A percentile compares a stretch with the other conserved stretches of the same genome.
Conservation (phyloP, 1,140 invertebrate genomes). For the Triops longicaudatus region DNA sequence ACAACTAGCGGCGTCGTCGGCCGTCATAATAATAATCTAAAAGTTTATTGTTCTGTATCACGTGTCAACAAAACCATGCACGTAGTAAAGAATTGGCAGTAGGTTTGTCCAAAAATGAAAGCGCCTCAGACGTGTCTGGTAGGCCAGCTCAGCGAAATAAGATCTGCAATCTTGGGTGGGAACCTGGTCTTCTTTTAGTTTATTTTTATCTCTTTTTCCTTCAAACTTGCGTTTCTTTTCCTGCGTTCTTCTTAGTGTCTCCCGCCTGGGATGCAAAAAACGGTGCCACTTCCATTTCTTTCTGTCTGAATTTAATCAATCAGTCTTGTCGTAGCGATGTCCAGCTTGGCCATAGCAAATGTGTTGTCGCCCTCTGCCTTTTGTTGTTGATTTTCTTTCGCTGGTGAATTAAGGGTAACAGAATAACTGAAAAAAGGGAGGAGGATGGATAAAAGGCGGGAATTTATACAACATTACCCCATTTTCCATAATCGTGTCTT, state of each 20-base stretch:
- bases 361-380: neutral
- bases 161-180: constrained; percentile 3
- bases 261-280: constrained; percentile 11
- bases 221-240: constrained; percentile 15
- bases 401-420: constrained; percentile 2
- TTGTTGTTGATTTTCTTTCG: neutral
- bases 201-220: neutral
- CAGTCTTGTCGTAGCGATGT: neutral
- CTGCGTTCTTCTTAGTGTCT: constrained; percentile 2
- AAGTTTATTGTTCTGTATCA: constrained; percentile 26
- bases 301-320: neutral
- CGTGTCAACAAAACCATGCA: constrained; percentile 27
- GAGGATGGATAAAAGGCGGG: neutral
- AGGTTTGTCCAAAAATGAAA: constrained; percentile 18
- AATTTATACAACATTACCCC: neutral
- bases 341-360: neutral
- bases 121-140: constrained; percentile 19
- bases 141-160: neutral
- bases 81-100: constrained; percentile 25
- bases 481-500: neutral
- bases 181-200: neutral
- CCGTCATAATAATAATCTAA: constrained; percentile 9
- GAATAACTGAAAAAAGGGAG: neutral
- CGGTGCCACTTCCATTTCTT: neutral
- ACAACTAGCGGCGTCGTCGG: too few relatives aligned